Conservation (phyloP, 2,888 invertebrate species). For the Timandra comae region DNA sequence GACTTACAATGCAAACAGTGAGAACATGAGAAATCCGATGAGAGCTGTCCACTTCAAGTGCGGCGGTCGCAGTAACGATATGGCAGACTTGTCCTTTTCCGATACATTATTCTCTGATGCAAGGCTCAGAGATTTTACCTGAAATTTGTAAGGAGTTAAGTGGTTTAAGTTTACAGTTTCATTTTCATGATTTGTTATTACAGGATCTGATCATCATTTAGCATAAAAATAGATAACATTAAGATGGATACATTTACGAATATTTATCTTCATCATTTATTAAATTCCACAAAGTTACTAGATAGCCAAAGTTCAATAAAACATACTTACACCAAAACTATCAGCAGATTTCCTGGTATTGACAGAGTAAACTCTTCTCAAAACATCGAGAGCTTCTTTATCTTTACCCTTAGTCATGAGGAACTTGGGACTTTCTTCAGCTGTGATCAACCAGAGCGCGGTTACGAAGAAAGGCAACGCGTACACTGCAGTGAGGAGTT, state of each 20-base stretch:
- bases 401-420: slow-evolving; percentile 78
- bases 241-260: no score
- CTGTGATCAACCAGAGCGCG: slow-evolving; percentile 36
- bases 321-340: slow-evolving; percentile 48
- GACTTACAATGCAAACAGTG: slow-evolving; percentile 58
- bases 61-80: slow-evolving; percentile 47
- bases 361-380: slow-evolving; percentile 46
- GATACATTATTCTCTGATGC: no score
- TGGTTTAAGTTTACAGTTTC: no score
- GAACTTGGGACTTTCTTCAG: slow-evolving; percentile 89
- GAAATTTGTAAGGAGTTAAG: no score
- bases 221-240: no score
- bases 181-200: no score
- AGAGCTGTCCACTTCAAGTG: slow-evolving; percentile 58
- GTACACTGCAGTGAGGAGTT: slow-evolving; percentile 80
- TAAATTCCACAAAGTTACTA: no score
- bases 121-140: slow-evolving; percentile 47
- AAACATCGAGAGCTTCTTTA: slow-evolving; percentile 72
- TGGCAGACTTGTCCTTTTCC: slow-evolving; percentile 19
- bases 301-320: no score
- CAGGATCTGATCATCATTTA: no score
- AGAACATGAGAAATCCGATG: slow-evolving; percentile 60
- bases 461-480: slow-evolving; percentile 76
- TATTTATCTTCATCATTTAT: no score
- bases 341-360: slow-evolving; percentile 44